Evolutionary conservation across 1,140 invertebrate genomes (phyloP).

Genomic region (Triops cancriformis): DNA sequence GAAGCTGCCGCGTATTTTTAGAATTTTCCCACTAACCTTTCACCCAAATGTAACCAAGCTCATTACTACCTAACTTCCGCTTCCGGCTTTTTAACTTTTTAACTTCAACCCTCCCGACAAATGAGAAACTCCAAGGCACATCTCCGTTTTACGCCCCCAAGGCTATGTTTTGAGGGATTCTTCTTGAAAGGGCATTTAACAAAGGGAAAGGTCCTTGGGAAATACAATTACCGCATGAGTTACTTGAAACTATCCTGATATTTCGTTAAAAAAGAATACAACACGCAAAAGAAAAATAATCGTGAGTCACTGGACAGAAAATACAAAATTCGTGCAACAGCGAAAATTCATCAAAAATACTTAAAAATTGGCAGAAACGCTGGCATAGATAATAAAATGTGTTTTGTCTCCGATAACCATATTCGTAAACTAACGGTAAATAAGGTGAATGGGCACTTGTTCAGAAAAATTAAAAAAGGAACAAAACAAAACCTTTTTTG

Average conservation of each 20-base stretch:
- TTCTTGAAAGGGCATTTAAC: slow-evolving; percentile 5
- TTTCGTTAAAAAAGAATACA: too few species aligned
- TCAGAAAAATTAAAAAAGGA: too few species aligned
- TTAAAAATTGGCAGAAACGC: too few species aligned
- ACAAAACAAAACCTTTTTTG: too few species aligned
- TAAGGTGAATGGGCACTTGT: too few species aligned
- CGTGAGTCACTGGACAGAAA: too few species aligned
- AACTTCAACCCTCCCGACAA: not conserved
- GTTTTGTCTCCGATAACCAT: too few species aligned
- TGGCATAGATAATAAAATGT: too few species aligned
- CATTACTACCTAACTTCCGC: not conserved
- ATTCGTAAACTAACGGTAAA: too few species aligned
- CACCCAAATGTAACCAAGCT: not conserved
- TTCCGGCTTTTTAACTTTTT: not conserved
- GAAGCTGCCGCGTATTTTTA: not conserved
- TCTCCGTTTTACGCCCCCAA: not conserved
- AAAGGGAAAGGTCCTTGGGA: not conserved
- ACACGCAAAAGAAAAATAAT: too few species aligned
- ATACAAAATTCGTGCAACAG: too few species aligned
- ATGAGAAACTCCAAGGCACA: not conserved
- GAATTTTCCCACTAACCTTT: not conserved
- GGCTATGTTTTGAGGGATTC: not conserved
- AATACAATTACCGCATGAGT: not conserved
- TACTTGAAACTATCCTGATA: not conserved
- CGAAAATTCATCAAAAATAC: too few species aligned